These are phyloP conservation scores for Enteromius unitaeniatus DNA, from an alignment of 2,797 vertebrate genomes.

Conservation along the genomic window DNA sequence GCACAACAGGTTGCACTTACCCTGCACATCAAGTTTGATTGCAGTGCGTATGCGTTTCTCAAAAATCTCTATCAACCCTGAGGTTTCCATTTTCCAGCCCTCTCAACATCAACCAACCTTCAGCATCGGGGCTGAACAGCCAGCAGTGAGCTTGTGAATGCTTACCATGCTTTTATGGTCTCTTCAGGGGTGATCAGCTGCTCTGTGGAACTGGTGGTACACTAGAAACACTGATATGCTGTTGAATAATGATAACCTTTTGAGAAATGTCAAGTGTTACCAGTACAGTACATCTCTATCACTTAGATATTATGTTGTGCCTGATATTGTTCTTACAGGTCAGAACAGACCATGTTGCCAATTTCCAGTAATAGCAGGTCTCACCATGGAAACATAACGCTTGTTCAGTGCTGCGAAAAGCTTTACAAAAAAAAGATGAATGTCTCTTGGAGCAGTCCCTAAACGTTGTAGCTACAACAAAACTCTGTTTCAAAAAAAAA, in stretches of 20 bases:
- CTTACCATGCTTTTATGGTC: slow-evolving; percentile 27
- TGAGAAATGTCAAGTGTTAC: slow-evolving; percentile 72
- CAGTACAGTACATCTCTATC: slow-evolving; percentile 36
- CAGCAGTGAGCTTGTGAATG: slow-evolving; percentile 17
- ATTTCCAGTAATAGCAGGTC: slow-evolving; percentile 38
- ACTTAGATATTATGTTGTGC: slow-evolving; percentile 46
- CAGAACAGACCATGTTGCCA: slow-evolving; percentile 35
- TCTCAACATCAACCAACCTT: slow-evolving; percentile 21
- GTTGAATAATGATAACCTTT: slow-evolving; percentile 66
- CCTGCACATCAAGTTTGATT: slow-evolving; percentile 47
- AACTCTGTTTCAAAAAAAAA: slow-evolving; percentile 5
- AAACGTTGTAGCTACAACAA: background rate
- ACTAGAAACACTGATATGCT: slow-evolving; percentile 69
- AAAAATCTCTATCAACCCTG: slow-evolving; percentile 56
- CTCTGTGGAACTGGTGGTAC: slow-evolving; percentile 59
- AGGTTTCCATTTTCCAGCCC: slow-evolving; percentile 54
- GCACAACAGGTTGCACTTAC: slow-evolving; percentile 54
- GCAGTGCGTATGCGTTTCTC: slow-evolving; percentile 51
- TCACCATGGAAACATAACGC: slow-evolving; percentile 32
- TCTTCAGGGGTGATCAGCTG: slow-evolving; percentile 63
- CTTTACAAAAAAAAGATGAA: slow-evolving; percentile 10
- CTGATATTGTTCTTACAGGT: slow-evolving; percentile 49
- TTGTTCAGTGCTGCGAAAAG: slow-evolving; percentile 11
- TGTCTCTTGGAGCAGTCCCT: slow-evolving; percentile 2
- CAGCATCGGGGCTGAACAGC: background rate